Base-by-base conservation (phyloP, 2,888 invertebrate species). In the Halocaridina rubra region DNA sequence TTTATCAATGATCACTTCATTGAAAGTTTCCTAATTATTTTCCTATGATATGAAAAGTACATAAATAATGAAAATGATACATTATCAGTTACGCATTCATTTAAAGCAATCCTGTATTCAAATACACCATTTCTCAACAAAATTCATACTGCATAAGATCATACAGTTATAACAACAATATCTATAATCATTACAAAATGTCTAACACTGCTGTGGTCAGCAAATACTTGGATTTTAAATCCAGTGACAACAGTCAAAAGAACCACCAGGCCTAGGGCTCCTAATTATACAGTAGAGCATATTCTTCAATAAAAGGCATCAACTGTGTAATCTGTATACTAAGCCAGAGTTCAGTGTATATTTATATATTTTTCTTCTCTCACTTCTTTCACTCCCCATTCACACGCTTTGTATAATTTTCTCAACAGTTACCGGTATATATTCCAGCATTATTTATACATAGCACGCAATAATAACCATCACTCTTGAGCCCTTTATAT, bases 251-350 rank as follows among this genome's bases (percentile, higher is more conserved):
- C 64, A n/a, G n/a, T 64, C 13, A 4, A 3, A 69, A n/a, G 22
- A 57, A 77, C 77, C 61, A 22, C 29, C 32, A 22, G 84, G 84
- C 84, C 64, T 84, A 84, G 84, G 80, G 84, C 84, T 84, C 84
- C 84, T 84, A 84, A 84, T 84, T 84, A 84, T 46, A 80, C 84
- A 84, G 84, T 84, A 74, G 79, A 84, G 80, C 79, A 39, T 13
- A 39, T 75, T 22, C 64, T 67, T 53, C 75, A 84, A n/a, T n/a
- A n/a, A 84, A 84, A 46, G 39, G 80, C 84, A 29, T 84, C 79
- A 64, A 84, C 84, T 84, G 80, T 84, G 74, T 84, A 84, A 84
- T 84, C 84, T 84, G 84, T 84, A 84, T 84, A 84, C 84, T 84
- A 84, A 80, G 75, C 84, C 82, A 27, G 39, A 72, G 82, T 84